Conservation (phyloP, 2,888 invertebrate species). For the Stenodera caucasica region DNA sequence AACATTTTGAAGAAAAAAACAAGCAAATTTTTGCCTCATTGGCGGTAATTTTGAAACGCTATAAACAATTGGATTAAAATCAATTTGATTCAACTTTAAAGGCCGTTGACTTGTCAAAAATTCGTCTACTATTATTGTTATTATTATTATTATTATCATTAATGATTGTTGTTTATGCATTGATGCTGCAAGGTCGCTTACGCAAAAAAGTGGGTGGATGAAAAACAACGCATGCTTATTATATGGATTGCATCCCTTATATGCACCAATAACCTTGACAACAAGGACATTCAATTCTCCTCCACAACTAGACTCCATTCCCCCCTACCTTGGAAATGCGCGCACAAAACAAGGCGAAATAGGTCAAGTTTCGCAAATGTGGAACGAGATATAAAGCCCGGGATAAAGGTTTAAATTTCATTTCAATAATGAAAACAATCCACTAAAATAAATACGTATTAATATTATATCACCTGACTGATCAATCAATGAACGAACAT, state of each 20-base stretch:
- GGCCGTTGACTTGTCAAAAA: neutral
- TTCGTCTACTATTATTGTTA: too few species aligned
- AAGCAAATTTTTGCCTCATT: too few species aligned
- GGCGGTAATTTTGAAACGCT: too few species aligned
- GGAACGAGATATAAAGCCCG: neutral
- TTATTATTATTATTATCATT: too few species aligned
- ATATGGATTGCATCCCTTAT: conserved; percentile 16
- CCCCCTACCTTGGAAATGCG: conserved; percentile 8
- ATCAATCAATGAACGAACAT: too few species aligned
- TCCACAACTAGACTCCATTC: neutral
- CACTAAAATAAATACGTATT: too few species aligned
- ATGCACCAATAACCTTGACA: conserved; percentile 21
- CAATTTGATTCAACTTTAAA: neutral
- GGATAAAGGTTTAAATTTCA: neutral
- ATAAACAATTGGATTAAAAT: too few species aligned
- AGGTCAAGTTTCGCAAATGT: conserved; percentile 14
- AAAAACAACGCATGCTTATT: conserved; percentile 14
- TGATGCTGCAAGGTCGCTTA: neutral
- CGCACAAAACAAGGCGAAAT: conserved; percentile 16
- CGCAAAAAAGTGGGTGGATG: neutral
- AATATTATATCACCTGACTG: too few species aligned
- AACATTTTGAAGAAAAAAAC: too few species aligned
- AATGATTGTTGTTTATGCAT: neutral
- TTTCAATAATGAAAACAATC: neutral
- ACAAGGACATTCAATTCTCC: conserved; percentile 14